Base-by-base conservation (phyloP, 1,140 invertebrate species). In the Galendromus occidentalis region DNA sequence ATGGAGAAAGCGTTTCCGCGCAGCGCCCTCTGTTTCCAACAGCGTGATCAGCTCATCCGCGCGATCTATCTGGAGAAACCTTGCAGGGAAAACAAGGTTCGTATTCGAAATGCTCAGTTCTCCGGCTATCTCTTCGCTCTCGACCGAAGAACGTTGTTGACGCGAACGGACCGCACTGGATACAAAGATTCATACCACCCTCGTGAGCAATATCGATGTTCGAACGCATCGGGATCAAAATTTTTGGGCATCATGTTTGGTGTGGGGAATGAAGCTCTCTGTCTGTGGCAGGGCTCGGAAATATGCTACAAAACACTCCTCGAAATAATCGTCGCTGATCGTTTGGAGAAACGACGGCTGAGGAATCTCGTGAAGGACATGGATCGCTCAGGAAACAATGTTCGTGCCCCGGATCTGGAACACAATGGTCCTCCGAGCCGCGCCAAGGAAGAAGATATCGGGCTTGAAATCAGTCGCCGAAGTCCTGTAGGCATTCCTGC, bases 401-500 rank as follows among this genome's bases (percentile, higher is more conserved):
- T 18, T 25, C 14, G 22, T 29, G 25, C 17, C 25, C 17, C 14
- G 20, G 51, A 59, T 20, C 14, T 6, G 25, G 51, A 59, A 20
- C 14, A 9, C 14, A 33, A 1, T 1, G 22, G 12, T 59, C 9
- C 20, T 14, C n/a, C 9, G 20, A 59, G 25, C 17, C 25, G 14
- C 25, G 14, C 2, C 14, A 14, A 2, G 2, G 51, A 59, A 5
- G 22, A 25, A 25, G 25, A 14, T 59, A 17, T 59, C 25, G 25
- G 20, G 2, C 20, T 33, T 1, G 51, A 59, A 2, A 59, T 17
- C 14, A 22, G 25, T 59, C 51, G 51, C 17, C 25, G 14, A 17
- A 59, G 51, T 59, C 51, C 51, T 29, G 51, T 59, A 17, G 51
- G 51, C 1, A 59, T 59, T 17, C 51, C 51, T 59, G 51, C 51